Base-by-base conservation (phyloP, 1,140 invertebrate genomes). In the Pomacea maculata region DNA sequence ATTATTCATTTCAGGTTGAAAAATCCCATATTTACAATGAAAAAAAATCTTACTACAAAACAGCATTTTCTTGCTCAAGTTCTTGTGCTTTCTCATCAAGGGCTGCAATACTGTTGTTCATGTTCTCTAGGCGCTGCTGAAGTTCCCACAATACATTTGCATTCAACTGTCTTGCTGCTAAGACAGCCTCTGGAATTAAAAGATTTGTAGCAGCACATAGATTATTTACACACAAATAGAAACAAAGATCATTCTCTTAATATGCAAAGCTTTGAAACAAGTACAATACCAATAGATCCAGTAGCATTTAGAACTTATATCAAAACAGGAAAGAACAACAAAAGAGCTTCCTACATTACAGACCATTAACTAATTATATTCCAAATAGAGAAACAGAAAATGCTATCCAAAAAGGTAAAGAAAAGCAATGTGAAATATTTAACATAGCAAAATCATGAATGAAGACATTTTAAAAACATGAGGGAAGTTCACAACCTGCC, bases 41-140 rank as follows among this genome's bases (percentile, higher is more conserved):
- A 17, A 61, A 14, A 61, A 61, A 61, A 14, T 17, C 90, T 84
- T 85, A 91, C 89, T 88, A 86, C 19, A 89, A 81, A 34, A 80
- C 79, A 57, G 86, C 83, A 85, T 91, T 90, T 81, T 90, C 87
- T 64, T 81, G 84, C 73, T 91, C 89, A 55, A 90, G 80, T 29
- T 87, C 80, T 72, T 85, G 83, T 45, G 88, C 85, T 72, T 82
- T 78, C 17, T 82, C 80, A 17, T 88, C 87, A 12, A 88, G 75
- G 63, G 85, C 84, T 9, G 76, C 79, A 54, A 89, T 90, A 77
- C 88, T 88, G 65, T 83, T 84, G 73, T 87, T 87, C 79, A 90
- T 89, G 12, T 68, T 77, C 15, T 86, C 85, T 61, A 90, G 81
- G 57, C 89, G 76, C 17, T 85, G 70, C 76, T 88, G 85, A 63